A percentile compares a stretch with the other conserved stretches of the same genome.
Evolutionary conservation across 2,888 invertebrate genomes (phyloP).

Genomic region (Heteropelma amictum): DNA sequence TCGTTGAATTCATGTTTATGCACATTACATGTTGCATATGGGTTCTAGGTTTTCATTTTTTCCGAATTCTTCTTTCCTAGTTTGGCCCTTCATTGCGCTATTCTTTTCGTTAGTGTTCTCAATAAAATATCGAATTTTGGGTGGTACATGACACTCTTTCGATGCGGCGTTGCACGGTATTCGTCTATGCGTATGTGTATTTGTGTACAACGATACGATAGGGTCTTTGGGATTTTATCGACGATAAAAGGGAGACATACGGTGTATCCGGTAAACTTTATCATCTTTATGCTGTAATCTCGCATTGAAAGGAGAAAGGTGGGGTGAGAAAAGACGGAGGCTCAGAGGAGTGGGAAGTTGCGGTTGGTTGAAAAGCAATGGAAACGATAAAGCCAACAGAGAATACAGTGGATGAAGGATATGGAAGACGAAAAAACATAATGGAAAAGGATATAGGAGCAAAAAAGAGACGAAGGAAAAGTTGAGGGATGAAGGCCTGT

Average conservation of each 20-base stretch:
- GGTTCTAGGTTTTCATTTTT: neutral
- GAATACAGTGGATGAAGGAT: slow-evolving; percentile 34
- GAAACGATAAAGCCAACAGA: slow-evolving; percentile 40
- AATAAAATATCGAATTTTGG: slow-evolving; percentile 59
- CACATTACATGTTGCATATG: slow-evolving; percentile 45
- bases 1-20: neutral
- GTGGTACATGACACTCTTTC: slow-evolving; percentile 52
- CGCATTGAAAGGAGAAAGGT: slow-evolving; percentile 7
- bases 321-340: slow-evolving; percentile 29
- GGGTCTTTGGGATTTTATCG: slow-evolving; percentile 63
- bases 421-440: slow-evolving; percentile 25
- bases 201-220: neutral
- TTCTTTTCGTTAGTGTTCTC: slow-evolving; percentile 42
- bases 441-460: slow-evolving; percentile 6
- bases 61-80: neutral
- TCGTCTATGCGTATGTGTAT: slow-evolving; percentile 13
- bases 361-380: slow-evolving; percentile 27
- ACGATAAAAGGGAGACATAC: slow-evolving; percentile 56
- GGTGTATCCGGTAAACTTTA: slow-evolving; percentile 58
- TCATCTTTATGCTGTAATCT: slow-evolving; percentile 62
- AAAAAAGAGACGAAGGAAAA: slow-evolving; percentile 17
- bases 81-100: slow-evolving; percentile 4
- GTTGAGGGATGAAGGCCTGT: slow-evolving; percentile 28
- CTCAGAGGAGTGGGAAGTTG: slow-evolving; percentile 24
- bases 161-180: neutral